Evolutionary conservation across 2,113 vertebrate species (phyloP), one percentile per base, ranked within the genome.

Genomic region (Psophia crepitans): DNA sequence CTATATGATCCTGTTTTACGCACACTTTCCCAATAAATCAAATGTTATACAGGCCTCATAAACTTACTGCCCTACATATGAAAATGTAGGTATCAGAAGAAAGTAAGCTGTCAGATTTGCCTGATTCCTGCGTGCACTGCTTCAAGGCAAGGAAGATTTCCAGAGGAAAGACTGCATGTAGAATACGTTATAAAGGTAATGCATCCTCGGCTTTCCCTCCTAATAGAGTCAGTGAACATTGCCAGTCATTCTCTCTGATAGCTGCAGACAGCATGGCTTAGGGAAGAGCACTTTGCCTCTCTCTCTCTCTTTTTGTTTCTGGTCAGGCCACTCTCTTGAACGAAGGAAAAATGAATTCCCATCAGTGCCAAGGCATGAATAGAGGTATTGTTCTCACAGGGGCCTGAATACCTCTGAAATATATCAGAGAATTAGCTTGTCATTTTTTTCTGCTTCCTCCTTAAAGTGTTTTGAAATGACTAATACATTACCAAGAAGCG

Each of bases 381-480:
- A 82, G 95, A 94, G 41, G 80, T 81, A 97, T 96, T 98, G 98
- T 98, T 96, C 57, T 83, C 54, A 60, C 10, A 94, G 68, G 51
- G 64, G 87, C 28, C 90, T 70, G 91, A 97, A 97, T 95, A 89
- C 70, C 78, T 90, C 90, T 95, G 94, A 94, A 57, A 44, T 95
- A 73, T 89, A 90, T 96, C 91, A 94, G 65, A 79, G 82, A 94
- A 79, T 84, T 93, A 95, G 92, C 81, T 88, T 90, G 83, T 96
- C 96, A 94, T 94, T 92, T 95, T 81, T 74, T 93, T 78, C 49
- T 88, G 51, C 84, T 96, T 94, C 89, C 96, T 95, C 37, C 6
- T 66, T 71, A 68, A 96, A 94, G 91, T 95, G 93, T 97, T 97
- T 98, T 96, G 90, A 96, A 97, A 96, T 95, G 79, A 96, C 93